A percentile compares a stretch with the other conserved stretches of the same genome.
These are phyloP conservation scores for Spicauda simplicius DNA, from an alignment of 2,888 invertebrate genomes.

Conservation along the genomic window DNA sequence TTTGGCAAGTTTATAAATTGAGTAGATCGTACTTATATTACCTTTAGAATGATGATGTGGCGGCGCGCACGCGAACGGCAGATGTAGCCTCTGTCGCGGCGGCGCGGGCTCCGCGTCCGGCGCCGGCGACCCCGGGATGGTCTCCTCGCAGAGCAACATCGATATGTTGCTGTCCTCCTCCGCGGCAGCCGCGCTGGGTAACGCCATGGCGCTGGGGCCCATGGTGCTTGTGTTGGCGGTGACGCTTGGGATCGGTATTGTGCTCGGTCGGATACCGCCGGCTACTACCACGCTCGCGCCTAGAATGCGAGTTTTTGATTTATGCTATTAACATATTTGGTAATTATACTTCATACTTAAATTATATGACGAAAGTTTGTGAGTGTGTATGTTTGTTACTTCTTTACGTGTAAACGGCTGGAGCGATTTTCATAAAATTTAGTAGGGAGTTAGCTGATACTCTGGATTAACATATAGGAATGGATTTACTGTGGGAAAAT, in stretches of 20 bases:
- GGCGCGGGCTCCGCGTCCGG: slow-evolving; percentile 86
- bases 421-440: too few species aligned
- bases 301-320: slow-evolving; percentile 37
- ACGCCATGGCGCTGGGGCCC: slow-evolving; percentile 38
- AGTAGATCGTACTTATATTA: neutral
- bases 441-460: too few species aligned
- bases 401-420: too few species aligned
- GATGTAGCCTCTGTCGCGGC: slow-evolving; percentile 82
- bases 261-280: slow-evolving; percentile 47
- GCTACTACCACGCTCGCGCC: slow-evolving; percentile 66
- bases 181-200: slow-evolving; percentile 49
- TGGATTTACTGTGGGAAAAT: too few species aligned
- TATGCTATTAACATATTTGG: too few species aligned
- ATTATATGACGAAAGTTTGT: too few species aligned
- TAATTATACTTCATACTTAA: too few species aligned
- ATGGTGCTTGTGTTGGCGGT: slow-evolving; percentile 38
- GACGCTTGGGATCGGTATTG: slow-evolving; percentile 54
- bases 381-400: too few species aligned
- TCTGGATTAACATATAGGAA: too few species aligned
- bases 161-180: slow-evolving; percentile 89
- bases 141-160: slow-evolving; percentile 93
- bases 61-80: slow-evolving; percentile 89
- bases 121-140: slow-evolving; percentile 95
- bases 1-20: too few species aligned
- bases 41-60: slow-evolving; percentile 60